Conservation (phyloP, 2,113 vertebrate species). For the Protobothrops flavoviridis region DNA sequence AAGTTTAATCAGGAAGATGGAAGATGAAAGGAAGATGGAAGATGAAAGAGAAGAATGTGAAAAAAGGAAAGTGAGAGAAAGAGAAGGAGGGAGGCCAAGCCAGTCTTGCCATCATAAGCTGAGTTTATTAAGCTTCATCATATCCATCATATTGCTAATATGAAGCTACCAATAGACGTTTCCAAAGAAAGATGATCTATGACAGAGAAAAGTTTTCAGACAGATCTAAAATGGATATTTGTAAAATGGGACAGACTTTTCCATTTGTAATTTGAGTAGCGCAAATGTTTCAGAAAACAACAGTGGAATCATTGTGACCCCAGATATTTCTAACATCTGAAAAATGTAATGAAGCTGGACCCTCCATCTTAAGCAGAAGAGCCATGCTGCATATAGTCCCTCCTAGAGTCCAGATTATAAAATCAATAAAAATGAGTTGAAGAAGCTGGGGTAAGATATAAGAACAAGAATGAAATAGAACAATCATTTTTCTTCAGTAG, state of each 20-base stretch:
- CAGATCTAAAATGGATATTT: background rate
- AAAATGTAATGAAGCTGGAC: background rate
- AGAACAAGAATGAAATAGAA: background rate
- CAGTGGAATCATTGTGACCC: background rate
- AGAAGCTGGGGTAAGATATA: background rate
- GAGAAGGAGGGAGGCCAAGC: background rate
- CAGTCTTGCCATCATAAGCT: background rate
- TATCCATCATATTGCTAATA: background rate
- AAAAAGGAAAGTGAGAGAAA: background rate
- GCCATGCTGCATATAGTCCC: background rate
- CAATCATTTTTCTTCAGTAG: background rate
- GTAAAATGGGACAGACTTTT: background rate
- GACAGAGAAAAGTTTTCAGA: background rate
- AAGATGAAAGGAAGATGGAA: background rate
- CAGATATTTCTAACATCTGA: background rate
- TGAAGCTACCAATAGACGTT: background rate
- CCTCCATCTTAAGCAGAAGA: background rate
- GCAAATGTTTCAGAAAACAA: background rate
- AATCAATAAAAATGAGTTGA: background rate
- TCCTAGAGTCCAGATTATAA: background rate
- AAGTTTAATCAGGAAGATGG: background rate
- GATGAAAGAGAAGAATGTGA: background rate
- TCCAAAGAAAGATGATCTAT: background rate
- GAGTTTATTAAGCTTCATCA: background rate
- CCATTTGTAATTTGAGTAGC: background rate